Conservation (phyloP, 2,888 invertebrate species). For the Ectemnius continuus region DNA sequence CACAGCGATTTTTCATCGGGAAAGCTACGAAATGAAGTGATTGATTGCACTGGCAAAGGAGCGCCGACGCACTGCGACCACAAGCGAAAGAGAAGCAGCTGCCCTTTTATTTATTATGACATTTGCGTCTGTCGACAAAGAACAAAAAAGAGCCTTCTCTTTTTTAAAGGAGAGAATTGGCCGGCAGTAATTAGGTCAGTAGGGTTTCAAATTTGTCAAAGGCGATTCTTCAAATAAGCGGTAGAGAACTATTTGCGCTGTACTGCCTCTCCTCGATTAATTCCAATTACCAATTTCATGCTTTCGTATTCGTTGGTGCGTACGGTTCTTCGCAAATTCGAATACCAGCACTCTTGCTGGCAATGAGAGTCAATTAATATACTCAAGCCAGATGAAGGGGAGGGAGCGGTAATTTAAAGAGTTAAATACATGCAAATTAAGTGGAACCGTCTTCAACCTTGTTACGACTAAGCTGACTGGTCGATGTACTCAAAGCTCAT, state of each 20-base stretch:
- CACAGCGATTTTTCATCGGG: slow-evolving; percentile 61
- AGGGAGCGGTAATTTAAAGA: too few species aligned
- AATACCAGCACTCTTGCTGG: too few species aligned
- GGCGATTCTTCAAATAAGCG: too few species aligned
- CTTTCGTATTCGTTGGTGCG: too few species aligned
- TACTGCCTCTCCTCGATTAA: too few species aligned
- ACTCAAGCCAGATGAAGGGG: too few species aligned
- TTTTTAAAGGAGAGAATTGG: slow-evolving; percentile 9
- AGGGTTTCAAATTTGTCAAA: slow-evolving; percentile 24
- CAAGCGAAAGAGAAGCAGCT: slow-evolving; percentile 22
- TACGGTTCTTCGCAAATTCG: too few species aligned
- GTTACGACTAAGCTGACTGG: background rate
- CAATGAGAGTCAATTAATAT: too few species aligned
- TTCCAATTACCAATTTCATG: too few species aligned
- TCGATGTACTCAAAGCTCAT: background rate
- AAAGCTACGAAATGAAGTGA: slow-evolving; percentile 59
- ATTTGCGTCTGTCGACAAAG: background rate
- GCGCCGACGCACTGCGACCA: slow-evolving; percentile 12
- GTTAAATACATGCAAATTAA: too few species aligned
- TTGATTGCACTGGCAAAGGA: slow-evolving; percentile 59
- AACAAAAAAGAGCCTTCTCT: too few species aligned
- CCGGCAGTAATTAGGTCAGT: slow-evolving; percentile 16
- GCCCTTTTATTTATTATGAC: slow-evolving; percentile 46
- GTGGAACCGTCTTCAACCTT: background rate
- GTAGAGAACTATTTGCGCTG: too few species aligned